phyloP scores from a whole-genome alignment of 2,797 vertebrate genomes.

The Hydrocynus forskahlii region DNA sequence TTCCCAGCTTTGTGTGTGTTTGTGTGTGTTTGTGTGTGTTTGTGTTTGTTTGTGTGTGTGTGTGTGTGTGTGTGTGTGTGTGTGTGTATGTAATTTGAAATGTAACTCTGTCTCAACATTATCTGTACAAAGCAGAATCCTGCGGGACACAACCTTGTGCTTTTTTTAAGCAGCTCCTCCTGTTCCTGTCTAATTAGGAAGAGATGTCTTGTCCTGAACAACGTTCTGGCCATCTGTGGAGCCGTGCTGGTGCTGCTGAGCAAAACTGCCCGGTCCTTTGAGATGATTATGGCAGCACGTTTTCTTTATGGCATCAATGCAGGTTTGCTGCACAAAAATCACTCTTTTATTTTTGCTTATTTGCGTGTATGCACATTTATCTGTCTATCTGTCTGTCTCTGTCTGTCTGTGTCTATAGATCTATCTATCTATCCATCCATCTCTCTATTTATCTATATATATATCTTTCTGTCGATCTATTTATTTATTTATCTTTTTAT shows the following conservation, averaged over 20 bases:
- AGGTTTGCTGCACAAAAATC: slow-evolving; percentile 22
- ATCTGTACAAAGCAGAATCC: background rate
- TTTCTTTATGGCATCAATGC: slow-evolving; percentile 64
- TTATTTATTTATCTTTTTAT: too few species aligned
- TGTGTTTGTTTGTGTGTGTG: too few species aligned
- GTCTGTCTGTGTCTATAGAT: slow-evolving; percentile 1
- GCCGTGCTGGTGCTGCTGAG: slow-evolving; percentile 75
- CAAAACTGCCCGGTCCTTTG: slow-evolving; percentile 72
- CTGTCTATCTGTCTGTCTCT: background rate
- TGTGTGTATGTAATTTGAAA: too few species aligned
- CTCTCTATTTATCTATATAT: too few species aligned
- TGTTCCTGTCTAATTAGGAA: slow-evolving; percentile 65
- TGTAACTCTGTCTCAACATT: background rate
- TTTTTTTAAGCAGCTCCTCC: slow-evolving; percentile 4
- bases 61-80: too few species aligned
- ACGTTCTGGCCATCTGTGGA: slow-evolving; percentile 66
- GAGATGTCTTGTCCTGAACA: slow-evolving; percentile 72
- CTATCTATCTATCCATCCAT: too few species aligned
- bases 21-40: too few species aligned
- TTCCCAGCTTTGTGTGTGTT: too few species aligned
- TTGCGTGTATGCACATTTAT: background rate
- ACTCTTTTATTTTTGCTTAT: too few species aligned
- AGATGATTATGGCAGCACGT: slow-evolving; percentile 79
- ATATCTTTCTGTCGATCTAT: too few species aligned
- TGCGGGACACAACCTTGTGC: background rate